Base-by-base conservation (phyloP, 1,140 invertebrate genomes). In the Neoseiulus cucumeris region DNA sequence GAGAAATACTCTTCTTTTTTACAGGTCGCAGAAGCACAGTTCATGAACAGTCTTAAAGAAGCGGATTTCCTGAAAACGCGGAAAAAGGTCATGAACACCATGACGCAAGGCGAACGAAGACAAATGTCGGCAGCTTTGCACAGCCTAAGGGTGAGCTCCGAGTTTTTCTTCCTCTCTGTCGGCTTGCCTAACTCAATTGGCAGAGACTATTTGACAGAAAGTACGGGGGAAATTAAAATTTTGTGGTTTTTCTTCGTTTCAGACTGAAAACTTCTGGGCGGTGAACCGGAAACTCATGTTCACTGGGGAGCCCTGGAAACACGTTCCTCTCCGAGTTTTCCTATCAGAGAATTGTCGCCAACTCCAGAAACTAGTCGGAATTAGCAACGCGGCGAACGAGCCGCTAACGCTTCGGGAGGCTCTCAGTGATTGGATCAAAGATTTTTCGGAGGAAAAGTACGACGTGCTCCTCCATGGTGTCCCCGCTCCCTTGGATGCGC, bases 41-140 rank as follows among this genome's bases (percentile, higher is more conserved):
- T 59, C 22, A n/a, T 59, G 51, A 59, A 59, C 51, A 59, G 51
- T 59, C 12, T 59, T 9, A 59, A 59, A 25, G 51, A 59, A 33
- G 51, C 51, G 51, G 51, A 59, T 25, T 59, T 59, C 22, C 22
- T 59, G 51, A 59, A 59, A 25, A 59, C 51, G 1, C 51, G 51
- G 25, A 59, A 59, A 33, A 59, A 59, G 22, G 33, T 59, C 22
- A 59, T 59, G 51, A 59, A 25, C 5, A 33, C 51, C n/a, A 59
- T 59, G 51, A 59, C 51, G 25, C 51, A 59, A 59, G 22, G 51
- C 9, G 51, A 59, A 25, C 51, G 51, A 59, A n/a, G 51, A 25
- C 51, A 59, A 25, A 59, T 59, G 51, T 18, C 51, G 1, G 51
- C 51, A 29, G 51, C 51, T 2, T 9, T 59, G 4, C 33, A 59